Conservation (phyloP, 37 sponge, comb jelly and placozoan species). For the Aplysina aerophoba region DNA sequence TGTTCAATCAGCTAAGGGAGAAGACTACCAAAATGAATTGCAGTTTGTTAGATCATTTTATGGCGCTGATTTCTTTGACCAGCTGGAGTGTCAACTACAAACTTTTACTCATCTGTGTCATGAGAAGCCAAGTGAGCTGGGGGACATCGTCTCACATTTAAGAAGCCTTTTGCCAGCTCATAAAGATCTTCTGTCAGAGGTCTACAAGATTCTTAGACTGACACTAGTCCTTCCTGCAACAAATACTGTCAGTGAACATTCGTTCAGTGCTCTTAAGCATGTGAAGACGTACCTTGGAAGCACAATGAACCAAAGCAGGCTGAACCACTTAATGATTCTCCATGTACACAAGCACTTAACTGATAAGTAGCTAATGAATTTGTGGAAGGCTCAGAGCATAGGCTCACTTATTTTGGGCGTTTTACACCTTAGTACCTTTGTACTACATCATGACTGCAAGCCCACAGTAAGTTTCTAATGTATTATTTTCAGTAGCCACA, state of each 20-base stretch:
- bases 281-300: not conserved
- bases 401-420: not conserved
- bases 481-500: not conserved
- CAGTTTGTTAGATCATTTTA: conserved; percentile 10
- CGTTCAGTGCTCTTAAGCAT: not conserved
- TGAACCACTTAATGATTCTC: not conserved
- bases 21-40: not conserved
- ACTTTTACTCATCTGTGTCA: not conserved
- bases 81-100: not conserved
- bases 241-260: not conserved
- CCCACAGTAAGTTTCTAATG: not conserved
- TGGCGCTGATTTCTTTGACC: not conserved
- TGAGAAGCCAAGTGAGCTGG: not conserved
- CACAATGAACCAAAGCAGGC: conserved; percentile 12
- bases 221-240: not conserved
- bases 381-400: conserved; percentile 1
- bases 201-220: not conserved
- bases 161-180: not conserved
- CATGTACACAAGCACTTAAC: conserved; percentile 11
- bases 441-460: not conserved
- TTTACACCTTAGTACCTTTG: conserved; percentile 2
- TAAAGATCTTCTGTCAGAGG: conserved; percentile 2
- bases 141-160: conserved; percentile 7
- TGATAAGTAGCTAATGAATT: not conserved
- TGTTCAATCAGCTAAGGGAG: conserved; percentile 7